Percentiles rank a stretch among this genome's conserved stretches.
Evolutionary conservation across 2,797 vertebrate genomes (phyloP).

Genomic region (Tragelaphus eurycerus): DNA sequence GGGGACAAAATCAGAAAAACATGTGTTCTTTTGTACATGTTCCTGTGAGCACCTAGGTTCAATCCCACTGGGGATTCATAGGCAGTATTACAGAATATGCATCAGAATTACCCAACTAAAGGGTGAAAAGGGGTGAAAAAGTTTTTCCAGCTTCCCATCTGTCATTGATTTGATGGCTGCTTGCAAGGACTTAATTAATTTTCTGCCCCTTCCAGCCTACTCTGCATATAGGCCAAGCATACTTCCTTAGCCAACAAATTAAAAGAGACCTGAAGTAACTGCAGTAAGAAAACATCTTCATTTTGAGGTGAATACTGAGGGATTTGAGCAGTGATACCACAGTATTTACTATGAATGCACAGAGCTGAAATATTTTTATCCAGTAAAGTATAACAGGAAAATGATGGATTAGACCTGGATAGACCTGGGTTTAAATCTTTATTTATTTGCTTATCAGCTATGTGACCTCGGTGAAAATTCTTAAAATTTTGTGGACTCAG

Average conservation of each 20-base stretch:
- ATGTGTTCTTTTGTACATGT: background rate
- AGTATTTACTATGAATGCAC: background rate
- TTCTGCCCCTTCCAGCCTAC: background rate
- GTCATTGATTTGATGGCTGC: background rate
- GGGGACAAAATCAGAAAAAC: background rate
- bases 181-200: background rate
- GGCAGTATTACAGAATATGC: background rate
- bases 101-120: background rate
- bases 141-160: background rate
- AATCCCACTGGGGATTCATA: background rate
- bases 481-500: background rate
- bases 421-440: background rate
- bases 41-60: background rate
- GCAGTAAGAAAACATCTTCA: background rate
- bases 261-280: background rate
- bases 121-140: background rate
- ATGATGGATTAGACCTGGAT: background rate
- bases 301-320: background rate
- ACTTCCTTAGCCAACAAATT: background rate
- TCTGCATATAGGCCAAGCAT: background rate
- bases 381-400: background rate
- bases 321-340: background rate
- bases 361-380: background rate
- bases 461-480: background rate
- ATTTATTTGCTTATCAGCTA: background rate